phyloP scores from a whole-genome alignment of 2,113 vertebrate species.

The Euleptes europaea region DNA sequence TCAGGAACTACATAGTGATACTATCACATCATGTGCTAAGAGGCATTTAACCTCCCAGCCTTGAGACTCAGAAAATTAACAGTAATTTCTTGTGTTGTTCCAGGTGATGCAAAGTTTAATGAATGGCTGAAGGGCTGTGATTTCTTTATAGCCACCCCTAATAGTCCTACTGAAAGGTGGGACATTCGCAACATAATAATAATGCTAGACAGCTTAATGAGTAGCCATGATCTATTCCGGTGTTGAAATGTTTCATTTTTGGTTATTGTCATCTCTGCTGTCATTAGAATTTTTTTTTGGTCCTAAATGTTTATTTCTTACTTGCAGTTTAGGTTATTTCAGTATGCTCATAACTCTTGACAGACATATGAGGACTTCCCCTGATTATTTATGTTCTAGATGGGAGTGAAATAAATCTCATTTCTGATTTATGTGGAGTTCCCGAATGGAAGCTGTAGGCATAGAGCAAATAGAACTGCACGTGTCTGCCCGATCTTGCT shows the following conservation, averaged over 20 bases:
- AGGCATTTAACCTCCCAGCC: too few relatives aligned
- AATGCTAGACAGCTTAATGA: slow-evolving; percentile 8
- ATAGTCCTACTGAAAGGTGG: background rate
- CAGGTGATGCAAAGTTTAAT: background rate
- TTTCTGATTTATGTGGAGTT: background rate
- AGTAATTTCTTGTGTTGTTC: too few relatives aligned
- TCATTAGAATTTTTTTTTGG: background rate
- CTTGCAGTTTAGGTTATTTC: accelerated
- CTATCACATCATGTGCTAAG: too few relatives aligned
- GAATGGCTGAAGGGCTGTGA: background rate
- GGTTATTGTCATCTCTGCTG: slow-evolving; percentile 1
- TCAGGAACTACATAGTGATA: too few relatives aligned
- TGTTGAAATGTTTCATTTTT: slow-evolving; percentile 31
- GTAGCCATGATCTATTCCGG: background rate
- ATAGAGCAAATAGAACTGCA: background rate
- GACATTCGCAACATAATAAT: too few relatives aligned
- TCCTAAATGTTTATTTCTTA: slow-evolving; percentile 4
- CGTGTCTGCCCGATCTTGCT: background rate
- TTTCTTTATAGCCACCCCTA: accelerated
- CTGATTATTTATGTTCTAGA: background rate
- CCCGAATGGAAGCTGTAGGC: background rate
- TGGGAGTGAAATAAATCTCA: accelerated
- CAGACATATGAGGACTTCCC: background rate
- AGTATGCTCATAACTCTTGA: background rate
- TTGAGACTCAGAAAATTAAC: too few relatives aligned